A percentile compares a stretch with the other conserved stretches of the same genome.
Evolutionary conservation across 2,113 vertebrate species (phyloP).

Genomic region (Shinisaurus crocodilurus): DNA sequence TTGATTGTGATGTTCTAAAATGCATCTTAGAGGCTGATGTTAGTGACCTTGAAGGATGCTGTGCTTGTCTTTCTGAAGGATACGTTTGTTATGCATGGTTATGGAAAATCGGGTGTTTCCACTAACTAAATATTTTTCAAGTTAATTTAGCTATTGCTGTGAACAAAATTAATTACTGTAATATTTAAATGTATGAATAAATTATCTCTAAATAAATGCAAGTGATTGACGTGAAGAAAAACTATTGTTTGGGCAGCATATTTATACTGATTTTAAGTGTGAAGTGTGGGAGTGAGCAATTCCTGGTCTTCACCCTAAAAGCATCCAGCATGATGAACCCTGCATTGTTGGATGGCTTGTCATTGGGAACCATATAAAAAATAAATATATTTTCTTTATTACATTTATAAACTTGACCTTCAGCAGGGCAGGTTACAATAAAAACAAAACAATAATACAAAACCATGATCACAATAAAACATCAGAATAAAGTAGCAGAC

Average conservation of each 20-base stretch:
- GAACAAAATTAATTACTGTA: not conserved
- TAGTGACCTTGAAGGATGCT: constrained; percentile 8
- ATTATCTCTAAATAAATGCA: not conserved
- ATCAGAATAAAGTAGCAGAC: not conserved
- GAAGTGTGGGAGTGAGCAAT: not conserved
- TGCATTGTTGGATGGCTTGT: not conserved
- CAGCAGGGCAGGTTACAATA: not conserved
- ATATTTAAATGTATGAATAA: constrained; percentile 18
- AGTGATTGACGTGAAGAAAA: not conserved
- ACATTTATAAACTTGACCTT: not conserved
- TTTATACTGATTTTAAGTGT: not conserved
- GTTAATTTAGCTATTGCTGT: not conserved
- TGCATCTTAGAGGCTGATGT: not conserved
- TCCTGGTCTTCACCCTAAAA: not conserved
- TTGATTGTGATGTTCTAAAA: constrained; percentile 20
- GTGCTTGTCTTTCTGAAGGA: not conserved
- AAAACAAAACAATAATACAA: not conserved
- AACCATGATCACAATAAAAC: not conserved
- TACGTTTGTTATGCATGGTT: constrained; percentile 11
- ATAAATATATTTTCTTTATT: not conserved
- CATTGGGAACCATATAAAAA: not conserved
- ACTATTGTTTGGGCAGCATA: not conserved
- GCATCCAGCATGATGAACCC: not conserved
- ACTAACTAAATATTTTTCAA: constrained; percentile 2
- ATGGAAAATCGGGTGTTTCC: constrained; percentile 18